Base-by-base conservation (phyloP, 2,888 invertebrate genomes). In the Lagria hirta region DNA sequence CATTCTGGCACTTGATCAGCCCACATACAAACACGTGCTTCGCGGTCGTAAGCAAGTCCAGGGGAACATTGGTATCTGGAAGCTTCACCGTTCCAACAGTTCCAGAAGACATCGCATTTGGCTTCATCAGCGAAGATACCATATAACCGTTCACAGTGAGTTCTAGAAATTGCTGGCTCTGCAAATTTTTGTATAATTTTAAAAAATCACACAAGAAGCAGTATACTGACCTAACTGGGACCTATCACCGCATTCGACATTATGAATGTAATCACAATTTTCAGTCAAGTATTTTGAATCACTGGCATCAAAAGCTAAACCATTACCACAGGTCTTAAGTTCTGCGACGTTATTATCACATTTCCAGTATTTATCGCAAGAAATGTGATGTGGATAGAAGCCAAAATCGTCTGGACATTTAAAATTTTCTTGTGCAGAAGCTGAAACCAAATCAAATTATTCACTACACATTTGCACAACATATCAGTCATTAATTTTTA, bases 301-400 rank as follows among this genome's bases (percentile, higher is more conserved):
- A 33, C 83, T 77, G 48, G 91, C 84, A 69, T 93, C 94, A 72
- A 94, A 94, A 40, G 92, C 93, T 50, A 94, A 80, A 44, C 94
- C 94, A 70, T 94, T 94, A 43, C 94, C 94, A 75, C 94, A 94
- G 27, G 92, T 91, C 74, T 93, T 93, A 57, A 93, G 75, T 64
- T 92, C 92, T 43, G 92, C 85, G 5, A 74, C 84, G 56, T 88
- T 88, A 64, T 90, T 90, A 73, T 93, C 92, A 68, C 94, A 94
- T 73, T 93, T 91, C 89, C 90, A 94, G 75, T 94, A 94, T 73
- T 93, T 93, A 77, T 94, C 94, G 72, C 94, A 94, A 32, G 90
- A 90, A 48, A 78, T 69, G 68, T 85, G 84, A 73, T 94, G 93
- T 43, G 93, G 91, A 75, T 92, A 94, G 79, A 93, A 94, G 17